phyloP scores from a whole-genome alignment of 2,113 vertebrate genomes.

The Stictonetta naevosa region DNA sequence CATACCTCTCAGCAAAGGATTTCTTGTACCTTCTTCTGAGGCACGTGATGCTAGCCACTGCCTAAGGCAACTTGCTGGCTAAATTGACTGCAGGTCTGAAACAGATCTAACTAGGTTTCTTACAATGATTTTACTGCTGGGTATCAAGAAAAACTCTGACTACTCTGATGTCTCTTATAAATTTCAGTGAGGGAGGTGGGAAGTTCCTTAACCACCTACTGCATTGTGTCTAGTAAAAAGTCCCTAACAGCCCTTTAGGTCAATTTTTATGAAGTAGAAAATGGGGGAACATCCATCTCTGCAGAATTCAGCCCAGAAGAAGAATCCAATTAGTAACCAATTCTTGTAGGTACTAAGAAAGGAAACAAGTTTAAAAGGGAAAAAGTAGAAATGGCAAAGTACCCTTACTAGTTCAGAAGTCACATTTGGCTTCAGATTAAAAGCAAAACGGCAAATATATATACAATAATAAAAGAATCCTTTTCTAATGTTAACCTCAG shows the following conservation, averaged over 20 bases:
- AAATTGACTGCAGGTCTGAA: background rate
- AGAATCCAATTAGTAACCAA: background rate
- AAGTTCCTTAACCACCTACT: background rate
- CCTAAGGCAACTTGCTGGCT: background rate
- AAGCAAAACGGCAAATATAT: background rate
- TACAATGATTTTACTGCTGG: background rate
- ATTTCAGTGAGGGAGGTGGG: background rate
- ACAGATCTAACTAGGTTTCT: background rate
- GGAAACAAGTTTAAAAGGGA: background rate
- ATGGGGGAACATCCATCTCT: background rate
- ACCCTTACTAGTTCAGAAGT: background rate
- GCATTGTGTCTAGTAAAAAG: background rate
- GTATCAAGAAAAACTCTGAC: background rate
- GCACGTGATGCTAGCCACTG: background rate
- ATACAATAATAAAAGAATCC: background rate
- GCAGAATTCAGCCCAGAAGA: background rate
- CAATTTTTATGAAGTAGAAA: background rate
- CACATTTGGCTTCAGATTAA: background rate
- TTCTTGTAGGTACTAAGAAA: background rate
- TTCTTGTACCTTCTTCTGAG: background rate
- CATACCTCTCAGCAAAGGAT: background rate
- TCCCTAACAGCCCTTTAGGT: background rate
- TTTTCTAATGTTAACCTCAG: background rate
- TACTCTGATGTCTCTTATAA: background rate
- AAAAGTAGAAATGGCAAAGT: background rate